These are phyloP conservation scores for Neotragus moschatus DNA, from an alignment of 2,113 vertebrate species.

Conservation along the genomic window DNA sequence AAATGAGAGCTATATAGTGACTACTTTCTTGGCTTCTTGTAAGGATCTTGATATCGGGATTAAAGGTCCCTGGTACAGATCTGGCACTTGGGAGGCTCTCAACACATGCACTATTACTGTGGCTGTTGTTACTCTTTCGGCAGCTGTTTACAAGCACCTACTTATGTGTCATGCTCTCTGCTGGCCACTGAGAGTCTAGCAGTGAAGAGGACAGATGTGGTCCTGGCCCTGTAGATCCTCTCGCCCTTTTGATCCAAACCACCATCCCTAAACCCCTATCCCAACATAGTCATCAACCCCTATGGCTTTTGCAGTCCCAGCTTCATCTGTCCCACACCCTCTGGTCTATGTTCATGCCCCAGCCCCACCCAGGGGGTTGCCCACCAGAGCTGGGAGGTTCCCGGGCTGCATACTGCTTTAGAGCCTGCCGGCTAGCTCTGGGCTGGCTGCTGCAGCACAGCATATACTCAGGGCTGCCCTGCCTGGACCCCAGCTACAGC, in stretches of 20 bases:
- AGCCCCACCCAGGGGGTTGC: not conserved
- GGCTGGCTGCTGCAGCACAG: slow-evolving; percentile 18
- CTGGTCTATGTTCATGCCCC: not conserved
- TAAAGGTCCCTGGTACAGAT: not conserved
- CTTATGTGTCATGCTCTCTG: not conserved
- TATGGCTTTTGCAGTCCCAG: not conserved
- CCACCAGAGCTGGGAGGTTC: slow-evolving; percentile 36
- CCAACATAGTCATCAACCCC: not conserved
- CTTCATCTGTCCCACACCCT: not conserved
- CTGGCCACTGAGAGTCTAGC: not conserved
- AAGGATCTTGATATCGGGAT: not conserved
- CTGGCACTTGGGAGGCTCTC: not conserved
- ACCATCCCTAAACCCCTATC: not conserved
- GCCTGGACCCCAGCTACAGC: not conserved
- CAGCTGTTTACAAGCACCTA: not conserved
- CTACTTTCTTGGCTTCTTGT: not conserved
- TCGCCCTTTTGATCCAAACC: not conserved
- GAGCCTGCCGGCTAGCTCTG: not conserved
- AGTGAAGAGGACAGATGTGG: not conserved
- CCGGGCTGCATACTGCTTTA: not conserved
- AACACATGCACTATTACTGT: accelerated
- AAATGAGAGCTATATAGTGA: not conserved
- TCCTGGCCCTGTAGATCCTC: not conserved
- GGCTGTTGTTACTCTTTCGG: not conserved
- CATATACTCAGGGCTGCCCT: not conserved